Base-by-base conservation (phyloP, 2,113 vertebrate genomes). In the Pteropus alecto region DNA sequence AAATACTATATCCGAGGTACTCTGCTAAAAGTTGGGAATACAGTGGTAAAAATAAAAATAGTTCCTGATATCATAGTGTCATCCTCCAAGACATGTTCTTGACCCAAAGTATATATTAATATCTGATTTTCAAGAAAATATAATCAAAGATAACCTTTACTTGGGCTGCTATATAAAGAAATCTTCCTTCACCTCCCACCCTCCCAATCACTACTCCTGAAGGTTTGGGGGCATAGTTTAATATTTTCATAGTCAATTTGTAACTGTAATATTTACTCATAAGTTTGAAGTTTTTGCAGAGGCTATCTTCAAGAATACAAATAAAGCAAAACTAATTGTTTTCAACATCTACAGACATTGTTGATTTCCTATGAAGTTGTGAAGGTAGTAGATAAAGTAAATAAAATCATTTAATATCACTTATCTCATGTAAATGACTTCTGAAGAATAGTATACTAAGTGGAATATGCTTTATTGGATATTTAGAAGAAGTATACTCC, bases 61-160 rank as follows among this genome's bases (percentile, higher is more conserved):
- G 28, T 48, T 16, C 14, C 11, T 68, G 2, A 8, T 18, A 7
- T 90, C 73, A 14, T 7, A 63, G 22, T 87, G 26, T 71, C n/a
- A 51, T 63, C 2, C 21, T 87, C 35, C 5, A 90, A 68, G 6
- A 78, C 12, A 81, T 22, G 21, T 68, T 15, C 21, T 90, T 56
- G 73, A 81, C 12, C 71, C 24, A 63, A 51, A 19, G 22, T 24
- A 16, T 38, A 13, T 13, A 51, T 68, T 60, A 77, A 83, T 30
- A 83, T 19, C 18, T 78, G 22, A 41, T 43, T 90, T 92, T 92
- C 24, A 92, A 91, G 14, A 78, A 63, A 73, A 61, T 21, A 28
- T 26, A 35, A 91, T 77, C 3, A 85, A 41, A 61, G 30, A 63
- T 51, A 63, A 79, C 2, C 6, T 90, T 93, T 63, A 54, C 19